Conservation (phyloP, 2,888 invertebrate genomes). For the Melieria crassipennis region DNA sequence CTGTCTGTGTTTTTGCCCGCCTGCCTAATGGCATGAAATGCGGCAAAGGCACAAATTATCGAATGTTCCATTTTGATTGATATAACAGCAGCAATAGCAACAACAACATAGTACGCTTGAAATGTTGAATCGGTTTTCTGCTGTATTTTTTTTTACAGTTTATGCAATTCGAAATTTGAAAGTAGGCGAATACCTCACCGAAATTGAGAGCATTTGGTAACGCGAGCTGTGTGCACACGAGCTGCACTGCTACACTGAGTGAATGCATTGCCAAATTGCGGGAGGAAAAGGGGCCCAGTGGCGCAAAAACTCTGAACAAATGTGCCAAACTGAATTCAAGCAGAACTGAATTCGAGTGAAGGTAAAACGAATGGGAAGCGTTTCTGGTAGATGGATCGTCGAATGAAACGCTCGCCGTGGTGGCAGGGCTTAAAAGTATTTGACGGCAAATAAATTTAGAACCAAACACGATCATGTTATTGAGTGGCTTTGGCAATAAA, state of each 20-base stretch:
- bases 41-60: background rate
- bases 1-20: background rate
- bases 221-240: background rate
- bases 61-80: constrained; percentile 8
- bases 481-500: too few species aligned
- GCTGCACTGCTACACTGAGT: too few species aligned
- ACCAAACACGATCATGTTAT: too few species aligned
- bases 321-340: background rate
- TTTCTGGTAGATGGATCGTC: too few species aligned
- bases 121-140: background rate
- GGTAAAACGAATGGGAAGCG: too few species aligned
- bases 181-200: constrained; percentile 15
- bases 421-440: too few species aligned
- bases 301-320: too few species aligned
- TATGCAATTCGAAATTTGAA: constrained; percentile 28
- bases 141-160: constrained; percentile 6
- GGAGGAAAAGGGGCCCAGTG: background rate
- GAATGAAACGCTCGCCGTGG: too few species aligned
- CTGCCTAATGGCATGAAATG: background rate
- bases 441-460: too few species aligned
- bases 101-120: background rate
- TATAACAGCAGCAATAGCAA: background rate
- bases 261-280: constrained; percentile 3
- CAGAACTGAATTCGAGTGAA: constrained; percentile 1
- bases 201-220: constrained; percentile 7